A percentile compares a stretch with the other conserved stretches of the same genome.
Evolutionary conservation across 2,888 invertebrate species (phyloP).

Genomic region (Eristalis tenax): DNA sequence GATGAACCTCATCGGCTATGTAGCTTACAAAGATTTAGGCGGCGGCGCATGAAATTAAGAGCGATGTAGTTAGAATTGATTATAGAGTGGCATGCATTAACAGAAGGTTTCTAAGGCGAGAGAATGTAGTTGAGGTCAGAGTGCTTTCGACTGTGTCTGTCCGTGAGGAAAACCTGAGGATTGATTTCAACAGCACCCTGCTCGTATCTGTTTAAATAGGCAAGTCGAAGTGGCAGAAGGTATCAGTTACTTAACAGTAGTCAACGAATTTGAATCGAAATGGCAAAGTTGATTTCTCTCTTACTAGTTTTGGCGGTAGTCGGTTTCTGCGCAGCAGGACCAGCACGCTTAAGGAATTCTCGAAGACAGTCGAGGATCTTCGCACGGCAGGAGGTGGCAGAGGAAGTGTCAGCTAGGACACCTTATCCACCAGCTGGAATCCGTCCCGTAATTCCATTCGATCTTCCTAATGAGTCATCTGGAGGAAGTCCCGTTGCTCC

Average conservation of each 20-base stretch:
- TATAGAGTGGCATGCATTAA: constrained; percentile 41
- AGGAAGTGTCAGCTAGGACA: constrained; percentile 36
- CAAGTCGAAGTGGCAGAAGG: constrained; percentile 2
- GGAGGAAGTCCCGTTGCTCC: background rate
- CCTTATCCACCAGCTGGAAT: constrained; percentile 65
- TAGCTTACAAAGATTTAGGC: constrained; percentile 21
- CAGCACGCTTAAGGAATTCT: constrained; percentile 44
- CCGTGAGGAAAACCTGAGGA: background rate
- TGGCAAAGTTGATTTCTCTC: constrained; percentile 51
- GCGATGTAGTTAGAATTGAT: constrained; percentile 33
- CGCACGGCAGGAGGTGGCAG: constrained; percentile 44
- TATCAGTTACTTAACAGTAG: constrained; percentile 42
- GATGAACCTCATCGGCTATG: constrained; percentile 60
- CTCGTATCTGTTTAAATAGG: constrained; percentile 57
- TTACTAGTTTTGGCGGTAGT: constrained; percentile 17
- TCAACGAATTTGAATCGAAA: constrained; percentile 25
- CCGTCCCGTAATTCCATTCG: constrained; percentile 52
- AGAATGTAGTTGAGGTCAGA: constrained; percentile 20
- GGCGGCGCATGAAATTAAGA: constrained; percentile 24
- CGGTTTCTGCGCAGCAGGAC: constrained; percentile 18
- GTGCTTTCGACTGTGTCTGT: background rate
- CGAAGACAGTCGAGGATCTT: constrained; percentile 32
- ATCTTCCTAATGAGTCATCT: constrained; percentile 50
- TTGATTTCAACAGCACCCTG: background rate
- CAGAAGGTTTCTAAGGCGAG: constrained; percentile 38